A percentile compares a stretch with the other conserved stretches of the same genome.
phyloP scores from a whole-genome alignment of 2,113 vertebrate genomes.

The Sclerurus mexicanus region DNA sequence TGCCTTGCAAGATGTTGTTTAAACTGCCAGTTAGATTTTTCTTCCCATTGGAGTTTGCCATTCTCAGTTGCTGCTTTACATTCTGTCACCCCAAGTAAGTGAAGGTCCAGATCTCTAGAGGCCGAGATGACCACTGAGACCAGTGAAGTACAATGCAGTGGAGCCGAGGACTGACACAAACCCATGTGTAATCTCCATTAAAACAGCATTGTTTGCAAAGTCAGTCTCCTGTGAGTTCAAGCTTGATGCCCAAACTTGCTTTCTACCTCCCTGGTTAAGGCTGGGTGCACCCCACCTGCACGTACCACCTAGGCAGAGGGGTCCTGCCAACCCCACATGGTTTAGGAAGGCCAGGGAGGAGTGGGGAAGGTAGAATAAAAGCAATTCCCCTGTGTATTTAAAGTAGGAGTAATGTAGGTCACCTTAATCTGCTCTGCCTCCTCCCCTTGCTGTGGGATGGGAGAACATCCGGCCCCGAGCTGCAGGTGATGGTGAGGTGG shows the following conservation, averaged over 20 bases:
- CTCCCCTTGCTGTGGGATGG: not conserved
- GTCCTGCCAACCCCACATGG: not conserved
- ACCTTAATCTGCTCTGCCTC: not conserved
- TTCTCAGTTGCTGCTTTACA: not conserved
- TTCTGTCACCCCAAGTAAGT: not conserved
- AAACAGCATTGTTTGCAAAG: not conserved
- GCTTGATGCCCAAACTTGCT: not conserved
- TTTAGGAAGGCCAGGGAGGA: not conserved
- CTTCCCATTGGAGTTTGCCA: not conserved
- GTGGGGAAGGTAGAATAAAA: not conserved
- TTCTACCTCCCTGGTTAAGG: not conserved
- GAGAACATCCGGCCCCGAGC: accelerated
- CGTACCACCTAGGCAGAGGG: not conserved
- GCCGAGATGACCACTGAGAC: not conserved
- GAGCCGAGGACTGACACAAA: not conserved
- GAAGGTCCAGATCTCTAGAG: not conserved
- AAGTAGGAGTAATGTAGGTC: not conserved
- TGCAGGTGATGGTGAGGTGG: not conserved
- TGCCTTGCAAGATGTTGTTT: not conserved
- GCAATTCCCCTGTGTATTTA: not conserved
- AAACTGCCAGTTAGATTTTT: not conserved
- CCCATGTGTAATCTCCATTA: accelerated
- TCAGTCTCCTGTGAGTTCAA: not conserved
- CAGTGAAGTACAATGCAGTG: accelerated
- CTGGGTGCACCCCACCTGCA: not conserved